These are phyloP conservation scores for Falco rusticolus DNA, from an alignment of 2,797 vertebrate species.

Conservation along the genomic window DNA sequence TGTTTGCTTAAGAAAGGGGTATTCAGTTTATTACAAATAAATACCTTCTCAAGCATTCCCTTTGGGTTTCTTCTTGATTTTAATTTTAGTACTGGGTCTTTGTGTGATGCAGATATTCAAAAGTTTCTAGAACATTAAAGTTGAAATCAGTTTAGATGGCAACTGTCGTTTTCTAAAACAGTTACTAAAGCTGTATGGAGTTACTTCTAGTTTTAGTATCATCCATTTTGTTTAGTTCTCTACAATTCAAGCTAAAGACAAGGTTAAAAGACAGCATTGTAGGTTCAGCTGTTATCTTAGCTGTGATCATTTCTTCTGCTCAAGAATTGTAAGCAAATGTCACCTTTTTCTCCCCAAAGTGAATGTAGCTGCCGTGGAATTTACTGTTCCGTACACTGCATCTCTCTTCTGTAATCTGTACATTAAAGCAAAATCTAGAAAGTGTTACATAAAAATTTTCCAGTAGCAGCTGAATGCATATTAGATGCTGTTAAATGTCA, in stretches of 20 bases:
- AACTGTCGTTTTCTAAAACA: not conserved
- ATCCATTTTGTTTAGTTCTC: not conserved
- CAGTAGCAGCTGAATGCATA: not conserved
- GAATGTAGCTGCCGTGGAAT: not conserved
- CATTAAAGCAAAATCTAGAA: conserved; percentile 23
- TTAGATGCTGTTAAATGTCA: conserved; percentile 65
- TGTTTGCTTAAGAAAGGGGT: not conserved
- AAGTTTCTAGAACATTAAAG: not conserved
- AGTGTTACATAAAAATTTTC: conserved; percentile 19
- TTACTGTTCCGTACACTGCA: not conserved
- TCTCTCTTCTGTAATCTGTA: not conserved
- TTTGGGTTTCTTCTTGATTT: not conserved
- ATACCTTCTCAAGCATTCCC: not conserved
- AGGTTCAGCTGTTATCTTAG: not conserved
- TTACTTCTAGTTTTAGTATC: not conserved
- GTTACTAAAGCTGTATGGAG: not conserved
- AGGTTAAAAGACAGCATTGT: not conserved
- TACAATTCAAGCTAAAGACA: not conserved
- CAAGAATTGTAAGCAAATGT: not conserved
- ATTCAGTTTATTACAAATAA: not conserved
- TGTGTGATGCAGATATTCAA: not conserved
- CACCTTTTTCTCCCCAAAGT: not conserved
- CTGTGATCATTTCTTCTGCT: not conserved
- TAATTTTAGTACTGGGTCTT: not conserved
- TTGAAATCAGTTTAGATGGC: not conserved